These are phyloP conservation scores for Pseudopleuronectes americanus DNA, from an alignment of 2,797 vertebrate species.

Conservation along the genomic window DNA sequence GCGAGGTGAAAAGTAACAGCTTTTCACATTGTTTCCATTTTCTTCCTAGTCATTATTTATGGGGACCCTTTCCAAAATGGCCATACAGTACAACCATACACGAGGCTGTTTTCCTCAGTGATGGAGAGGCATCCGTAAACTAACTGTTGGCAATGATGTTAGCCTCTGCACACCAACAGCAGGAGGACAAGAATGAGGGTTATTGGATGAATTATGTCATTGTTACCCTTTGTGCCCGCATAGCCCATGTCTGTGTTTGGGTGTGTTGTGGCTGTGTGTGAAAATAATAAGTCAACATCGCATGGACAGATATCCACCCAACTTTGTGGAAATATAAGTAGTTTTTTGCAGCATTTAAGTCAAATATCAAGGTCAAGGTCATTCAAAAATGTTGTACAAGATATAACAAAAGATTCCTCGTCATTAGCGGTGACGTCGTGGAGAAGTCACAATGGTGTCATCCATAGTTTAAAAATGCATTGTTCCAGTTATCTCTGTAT, in stretches of 20 bases:
- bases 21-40: conserved; percentile 74
- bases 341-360: too few species aligned
- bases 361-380: too few species aligned
- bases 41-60: conserved; percentile 70
- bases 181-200: conserved; percentile 20
- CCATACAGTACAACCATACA: conserved; percentile 44
- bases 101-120: conserved; percentile 62
- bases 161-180: conserved; percentile 28
- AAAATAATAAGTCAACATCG: too few species aligned
- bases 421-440: too few species aligned
- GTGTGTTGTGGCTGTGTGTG: neutral
- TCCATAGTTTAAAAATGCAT: too few species aligned
- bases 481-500: too few species aligned
- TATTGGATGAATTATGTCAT: conserved; percentile 19
- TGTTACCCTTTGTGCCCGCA: conserved; percentile 7
- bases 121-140: conserved; percentile 56
- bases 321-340: too few species aligned
- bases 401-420: too few species aligned
- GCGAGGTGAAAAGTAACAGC: conserved; percentile 68
- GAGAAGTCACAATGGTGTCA: too few species aligned
- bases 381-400: too few species aligned
- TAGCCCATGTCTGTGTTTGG: neutral
- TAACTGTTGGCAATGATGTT: conserved; percentile 30
- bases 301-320: too few species aligned
- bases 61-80: conserved; percentile 55